phyloP scores from a whole-genome alignment of 2,113 vertebrate genomes.

The Zapus hudsonius region DNA sequence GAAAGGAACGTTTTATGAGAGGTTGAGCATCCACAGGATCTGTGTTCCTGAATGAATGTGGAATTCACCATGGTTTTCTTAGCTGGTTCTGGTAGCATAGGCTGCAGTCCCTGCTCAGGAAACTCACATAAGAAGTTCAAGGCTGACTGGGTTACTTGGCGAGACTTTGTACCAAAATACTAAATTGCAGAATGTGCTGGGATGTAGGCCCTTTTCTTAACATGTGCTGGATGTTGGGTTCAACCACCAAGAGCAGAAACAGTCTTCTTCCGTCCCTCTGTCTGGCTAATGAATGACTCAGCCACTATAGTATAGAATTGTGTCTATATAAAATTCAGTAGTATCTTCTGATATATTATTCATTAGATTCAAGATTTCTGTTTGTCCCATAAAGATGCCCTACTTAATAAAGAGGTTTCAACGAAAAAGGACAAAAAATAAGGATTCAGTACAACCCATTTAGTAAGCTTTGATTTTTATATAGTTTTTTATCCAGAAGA shows the following conservation, averaged over 20 bases:
- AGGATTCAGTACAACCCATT: background rate
- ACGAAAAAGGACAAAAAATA: too few species aligned
- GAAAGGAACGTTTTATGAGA: slow-evolving; percentile 30
- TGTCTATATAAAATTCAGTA: background rate
- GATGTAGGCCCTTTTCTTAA: too few species aligned
- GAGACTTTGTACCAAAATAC: background rate
- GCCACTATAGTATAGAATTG: too few species aligned
- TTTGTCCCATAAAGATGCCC: background rate
- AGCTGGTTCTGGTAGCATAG: background rate
- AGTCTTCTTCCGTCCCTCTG: too few species aligned
- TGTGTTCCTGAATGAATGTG: background rate
- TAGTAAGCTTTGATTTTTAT: slow-evolving; percentile 38
- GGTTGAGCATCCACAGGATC: background rate
- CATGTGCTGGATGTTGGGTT: too few species aligned
- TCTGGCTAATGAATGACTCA: too few species aligned
- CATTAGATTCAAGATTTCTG: background rate
- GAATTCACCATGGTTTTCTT: background rate
- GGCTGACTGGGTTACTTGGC: background rate
- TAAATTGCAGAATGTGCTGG: background rate
- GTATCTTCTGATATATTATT: background rate
- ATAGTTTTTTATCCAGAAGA: background rate
- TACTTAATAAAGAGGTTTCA: too few species aligned
- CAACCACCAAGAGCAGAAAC: too few species aligned
- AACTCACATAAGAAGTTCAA: background rate
- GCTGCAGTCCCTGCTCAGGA: background rate